These are phyloP conservation scores for Physella acuta DNA, from an alignment of 1,140 invertebrate genomes.

Conservation along the genomic window DNA sequence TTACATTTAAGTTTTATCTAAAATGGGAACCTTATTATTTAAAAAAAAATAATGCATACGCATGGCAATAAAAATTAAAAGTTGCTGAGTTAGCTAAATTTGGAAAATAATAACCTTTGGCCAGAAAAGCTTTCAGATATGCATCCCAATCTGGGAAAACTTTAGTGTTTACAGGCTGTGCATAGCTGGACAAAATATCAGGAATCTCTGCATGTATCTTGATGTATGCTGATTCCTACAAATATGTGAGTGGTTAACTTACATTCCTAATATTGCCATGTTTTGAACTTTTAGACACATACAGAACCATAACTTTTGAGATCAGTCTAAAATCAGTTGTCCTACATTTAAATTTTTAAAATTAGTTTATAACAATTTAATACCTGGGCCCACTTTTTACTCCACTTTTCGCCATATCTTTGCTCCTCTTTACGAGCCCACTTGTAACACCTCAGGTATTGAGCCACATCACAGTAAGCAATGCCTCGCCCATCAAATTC, in stretches of 20 bases:
- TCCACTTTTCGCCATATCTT: conserved; percentile 60
- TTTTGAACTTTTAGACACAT: too few species aligned
- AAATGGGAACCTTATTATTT: too few species aligned
- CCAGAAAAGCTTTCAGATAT: conserved; percentile 54
- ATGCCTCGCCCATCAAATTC: conserved; percentile 59
- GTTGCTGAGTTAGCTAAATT: too few species aligned
- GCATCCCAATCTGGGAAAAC: conserved; percentile 52
- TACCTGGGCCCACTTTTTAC: conserved; percentile 60
- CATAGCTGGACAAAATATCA: conserved; percentile 47
- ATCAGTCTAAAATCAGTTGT: too few species aligned
- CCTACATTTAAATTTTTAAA: too few species aligned
- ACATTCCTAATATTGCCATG: too few species aligned
- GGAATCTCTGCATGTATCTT: conserved; percentile 58
- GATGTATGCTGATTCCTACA: conserved; percentile 58
- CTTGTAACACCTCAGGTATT: conserved; percentile 53
- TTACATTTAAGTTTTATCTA: too few species aligned
- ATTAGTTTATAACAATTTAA: too few species aligned
- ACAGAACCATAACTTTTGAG: too few species aligned
- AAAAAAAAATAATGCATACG: too few species aligned
- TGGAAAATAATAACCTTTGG: conserved; percentile 46
- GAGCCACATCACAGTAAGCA: conserved; percentile 54
- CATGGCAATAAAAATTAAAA: too few species aligned
- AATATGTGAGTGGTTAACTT: too few species aligned
- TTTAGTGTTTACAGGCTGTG: conserved; percentile 47
- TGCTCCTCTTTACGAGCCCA: conserved; percentile 57